phyloP scores from a whole-genome alignment of 2,797 vertebrate genomes.

The Urophycis tenuis region DNA sequence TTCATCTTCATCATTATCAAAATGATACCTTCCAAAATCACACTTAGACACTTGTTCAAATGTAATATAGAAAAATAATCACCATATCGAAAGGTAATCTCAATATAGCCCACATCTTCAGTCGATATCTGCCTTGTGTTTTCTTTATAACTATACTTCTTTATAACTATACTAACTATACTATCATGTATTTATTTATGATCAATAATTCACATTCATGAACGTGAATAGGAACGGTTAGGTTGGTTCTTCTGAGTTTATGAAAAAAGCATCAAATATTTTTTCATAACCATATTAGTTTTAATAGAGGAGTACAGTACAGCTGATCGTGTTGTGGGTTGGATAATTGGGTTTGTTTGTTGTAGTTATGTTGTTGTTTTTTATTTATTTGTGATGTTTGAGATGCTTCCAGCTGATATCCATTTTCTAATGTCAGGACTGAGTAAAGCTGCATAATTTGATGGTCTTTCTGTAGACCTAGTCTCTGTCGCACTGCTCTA shows the following conservation, averaged over 20 bases:
- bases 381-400: not conserved
- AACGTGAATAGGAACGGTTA: no score
- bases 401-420: not conserved
- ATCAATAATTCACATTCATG: not conserved
- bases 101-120: not conserved
- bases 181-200: not conserved
- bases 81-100: not conserved
- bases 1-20: not conserved
- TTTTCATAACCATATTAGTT: not conserved
- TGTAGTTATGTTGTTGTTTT: not conserved
- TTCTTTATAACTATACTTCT: no score
- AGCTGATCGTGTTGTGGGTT: not conserved
- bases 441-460: no score
- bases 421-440: no score
- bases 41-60: not conserved
- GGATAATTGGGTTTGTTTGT: not conserved
- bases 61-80: not conserved
- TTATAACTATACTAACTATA: no score
- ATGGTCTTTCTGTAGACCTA: no score
- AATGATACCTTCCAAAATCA: not conserved
- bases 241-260: no score
- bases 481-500: no score
- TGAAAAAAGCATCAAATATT: not conserved
- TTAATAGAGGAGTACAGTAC: not conserved
- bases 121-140: not conserved